phyloP scores from a whole-genome alignment of 1,140 invertebrate species.

The Achatina immaculata region DNA sequence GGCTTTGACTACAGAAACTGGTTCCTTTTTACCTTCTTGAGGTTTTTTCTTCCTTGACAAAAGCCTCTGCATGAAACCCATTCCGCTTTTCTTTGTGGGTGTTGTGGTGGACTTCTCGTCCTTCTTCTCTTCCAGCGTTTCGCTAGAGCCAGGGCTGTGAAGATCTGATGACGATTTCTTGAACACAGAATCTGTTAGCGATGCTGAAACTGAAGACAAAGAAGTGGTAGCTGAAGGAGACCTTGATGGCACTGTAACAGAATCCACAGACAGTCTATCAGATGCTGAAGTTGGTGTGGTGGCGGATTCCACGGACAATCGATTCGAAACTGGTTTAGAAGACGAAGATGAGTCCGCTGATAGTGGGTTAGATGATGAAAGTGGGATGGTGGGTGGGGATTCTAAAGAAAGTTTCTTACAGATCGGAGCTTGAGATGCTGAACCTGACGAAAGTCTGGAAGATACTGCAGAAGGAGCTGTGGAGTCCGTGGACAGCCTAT shows the following conservation, averaged over 20 bases:
- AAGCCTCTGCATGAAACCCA: conserved; percentile 64
- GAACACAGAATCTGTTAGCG: background rate
- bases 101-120: background rate
- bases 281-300: conserved; percentile 4
- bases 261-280: background rate
- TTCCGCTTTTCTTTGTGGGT: conserved; percentile 42
- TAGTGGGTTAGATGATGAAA: conserved; percentile 2
- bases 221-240: background rate
- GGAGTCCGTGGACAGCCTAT: conserved; percentile 34
- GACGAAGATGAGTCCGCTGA: background rate
- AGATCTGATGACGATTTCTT: background rate
- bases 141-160: conserved; percentile 8
- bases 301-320: background rate
- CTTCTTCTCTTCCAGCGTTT: conserved; percentile 3
- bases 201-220: background rate
- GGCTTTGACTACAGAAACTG: conserved; percentile 40
- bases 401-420: background rate
- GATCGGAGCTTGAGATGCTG: conserved; percentile 3
- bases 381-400: background rate
- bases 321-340: background rate
- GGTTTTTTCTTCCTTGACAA: conserved; percentile 61
- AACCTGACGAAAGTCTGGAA: conserved; percentile 22
- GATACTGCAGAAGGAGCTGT: conserved; percentile 22
- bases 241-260: background rate
- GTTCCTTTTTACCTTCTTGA: conserved; percentile 30